Evolutionary conservation across 2,888 invertebrate genomes (phyloP).

Genomic region (Acrocera orbiculus): DNA sequence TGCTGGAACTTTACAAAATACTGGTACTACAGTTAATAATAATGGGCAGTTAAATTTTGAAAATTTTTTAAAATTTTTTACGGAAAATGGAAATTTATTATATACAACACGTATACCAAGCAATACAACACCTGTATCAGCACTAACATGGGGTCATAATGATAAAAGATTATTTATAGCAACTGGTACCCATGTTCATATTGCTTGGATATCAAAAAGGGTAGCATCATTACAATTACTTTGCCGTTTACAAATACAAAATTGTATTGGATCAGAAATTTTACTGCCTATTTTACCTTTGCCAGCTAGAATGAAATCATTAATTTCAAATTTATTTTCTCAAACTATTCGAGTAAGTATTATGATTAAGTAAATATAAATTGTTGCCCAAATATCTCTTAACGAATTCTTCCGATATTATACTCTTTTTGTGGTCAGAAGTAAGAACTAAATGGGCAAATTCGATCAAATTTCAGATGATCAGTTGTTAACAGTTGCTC

Average conservation of each 20-base stretch:
- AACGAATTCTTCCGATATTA: no score
- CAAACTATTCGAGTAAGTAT: slow-evolving; percentile 75
- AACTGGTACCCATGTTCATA: slow-evolving; percentile 78
- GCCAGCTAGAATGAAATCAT: slow-evolving; percentile 69
- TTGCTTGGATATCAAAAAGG: slow-evolving; percentile 81
- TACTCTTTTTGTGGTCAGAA: no score
- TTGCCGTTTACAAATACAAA: slow-evolving; percentile 65
- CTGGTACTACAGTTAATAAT: slow-evolving; percentile 20
- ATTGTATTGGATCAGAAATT: slow-evolving; percentile 53
- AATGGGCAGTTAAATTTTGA: slow-evolving; percentile 40
- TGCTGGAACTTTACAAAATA: slow-evolving; percentile 48
- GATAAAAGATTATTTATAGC: slow-evolving; percentile 89
- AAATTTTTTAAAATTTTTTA: slow-evolving; percentile 82
- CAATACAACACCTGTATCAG: slow-evolving; percentile 62
- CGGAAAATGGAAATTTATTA: slow-evolving; percentile 63
- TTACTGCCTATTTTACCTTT: slow-evolving; percentile 65
- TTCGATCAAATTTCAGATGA: no score
- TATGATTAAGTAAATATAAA: no score
- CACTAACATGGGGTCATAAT: slow-evolving; percentile 97
- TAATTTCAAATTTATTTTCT: slow-evolving; percentile 72
- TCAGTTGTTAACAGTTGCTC: no score
- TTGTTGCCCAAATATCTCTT: no score
- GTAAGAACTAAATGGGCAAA: no score
- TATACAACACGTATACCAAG: slow-evolving; percentile 66
- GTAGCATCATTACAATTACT: slow-evolving; percentile 82